A percentile compares a stretch with the other conserved stretches of the same genome.
Evolutionary conservation across 2,113 vertebrate species (phyloP).

Genomic region (Lagenorhynchus albirostris): DNA sequence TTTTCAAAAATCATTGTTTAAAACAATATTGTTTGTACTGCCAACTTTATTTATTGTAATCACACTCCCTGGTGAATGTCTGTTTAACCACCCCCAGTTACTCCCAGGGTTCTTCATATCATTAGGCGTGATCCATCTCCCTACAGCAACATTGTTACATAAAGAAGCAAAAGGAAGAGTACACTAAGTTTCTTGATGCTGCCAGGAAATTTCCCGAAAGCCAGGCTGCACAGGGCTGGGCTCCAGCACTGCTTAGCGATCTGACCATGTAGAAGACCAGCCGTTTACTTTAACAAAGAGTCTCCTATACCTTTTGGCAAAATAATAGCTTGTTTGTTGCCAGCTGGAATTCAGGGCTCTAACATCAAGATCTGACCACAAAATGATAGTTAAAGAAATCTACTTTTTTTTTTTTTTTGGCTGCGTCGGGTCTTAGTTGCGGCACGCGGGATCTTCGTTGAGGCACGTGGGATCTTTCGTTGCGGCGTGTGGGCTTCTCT

Average conservation of each 20-base stretch:
- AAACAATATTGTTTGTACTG: conserved; percentile 46
- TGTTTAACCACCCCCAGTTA: not conserved
- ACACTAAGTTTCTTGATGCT: not conserved
- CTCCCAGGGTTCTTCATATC: not conserved
- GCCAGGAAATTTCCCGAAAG: not conserved
- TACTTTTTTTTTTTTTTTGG: not conserved
- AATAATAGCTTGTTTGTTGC: conserved; percentile 70
- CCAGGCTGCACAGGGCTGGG: not conserved
- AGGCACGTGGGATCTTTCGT: too few relatives aligned
- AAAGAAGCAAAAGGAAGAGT: not conserved
- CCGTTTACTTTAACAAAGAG: conserved; percentile 63
- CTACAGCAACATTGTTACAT: not conserved
- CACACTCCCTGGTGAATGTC: not conserved
- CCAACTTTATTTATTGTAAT: not conserved
- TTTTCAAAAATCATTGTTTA: conserved; percentile 8
- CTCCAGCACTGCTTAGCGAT: too few relatives aligned
- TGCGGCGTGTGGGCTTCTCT: too few relatives aligned
- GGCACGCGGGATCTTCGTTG: too few relatives aligned
- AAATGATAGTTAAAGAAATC: conserved; percentile 66
- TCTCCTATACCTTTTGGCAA: conserved; percentile 55
- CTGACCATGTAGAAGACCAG: not conserved
- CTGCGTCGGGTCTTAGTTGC: too few relatives aligned
- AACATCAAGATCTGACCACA: conserved; percentile 56
- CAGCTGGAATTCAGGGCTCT: conserved; percentile 63
- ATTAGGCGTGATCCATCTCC: not conserved